A percentile compares a stretch with the other conserved stretches of the same genome.
Evolutionary conservation across 2,113 vertebrate genomes (phyloP).

Genomic region (human): GRCh38 chrX:74131501-74132000

Average conservation of each 20-base stretch:
- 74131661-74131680: slow-evolving; percentile 95
- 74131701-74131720: slow-evolving; percentile 93
- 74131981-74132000: too few species aligned
- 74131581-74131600: slow-evolving; percentile 96
- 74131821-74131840: slow-evolving; percentile 83
- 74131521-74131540: slow-evolving; percentile 98
- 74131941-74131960: too few species aligned
- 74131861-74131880: slow-evolving; percentile 91
- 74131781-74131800: slow-evolving; percentile 78
- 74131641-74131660: slow-evolving; percentile 95
- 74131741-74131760: slow-evolving; percentile 93
- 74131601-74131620: slow-evolving; percentile 95
- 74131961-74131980: too few species aligned
- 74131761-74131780: slow-evolving; percentile 92
- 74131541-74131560: slow-evolving; percentile 98
- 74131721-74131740: slow-evolving; percentile 92
- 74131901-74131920: slow-evolving; percentile 93
- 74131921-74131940: slow-evolving; percentile 69
- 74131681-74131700: slow-evolving; percentile 94
- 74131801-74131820: slow-evolving; percentile 83
- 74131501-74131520: slow-evolving; percentile 98
- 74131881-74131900: slow-evolving; percentile 92
- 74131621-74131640: slow-evolving; percentile 95
- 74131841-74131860: slow-evolving; percentile 86
- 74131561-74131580: slow-evolving; percentile 98